Evolutionary conservation across 2,888 invertebrate species (phyloP), one percentile per base, ranked within the genome.

Genomic region (Himalopsyche tibetana): DNA sequence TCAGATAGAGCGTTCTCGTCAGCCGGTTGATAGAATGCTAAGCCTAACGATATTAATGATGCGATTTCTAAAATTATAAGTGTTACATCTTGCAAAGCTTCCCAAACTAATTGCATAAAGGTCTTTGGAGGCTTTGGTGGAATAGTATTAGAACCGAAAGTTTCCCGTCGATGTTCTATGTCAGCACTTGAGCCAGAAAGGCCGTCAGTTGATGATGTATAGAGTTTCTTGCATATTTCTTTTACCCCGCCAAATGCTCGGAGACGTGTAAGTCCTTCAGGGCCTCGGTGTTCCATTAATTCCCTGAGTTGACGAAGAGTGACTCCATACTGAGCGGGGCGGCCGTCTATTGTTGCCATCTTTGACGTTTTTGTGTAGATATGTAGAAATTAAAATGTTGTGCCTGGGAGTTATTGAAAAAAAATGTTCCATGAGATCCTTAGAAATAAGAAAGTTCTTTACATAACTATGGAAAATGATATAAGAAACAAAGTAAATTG

Each of bases 331-430:
- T 96, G 95, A 92, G 96, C 95, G 91, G 96, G 96, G 93, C 96
- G 94, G 92, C 96, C 96, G 93, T 96, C 96, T 93, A 96, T 95
- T 93, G 95, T 96, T 93, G 96, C 96, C 96, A 96, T 96, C 45
- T 85, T 80, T 56, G 11, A 74, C 82, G 84, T 84, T 83, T 80
- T 82, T 84, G 83, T 86, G 38, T 38, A 74, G 74, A 36, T 74
- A 74, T 74, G 74, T 74, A 74, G 74, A 74, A 74, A 74, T 74
- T 74, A 74, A 74, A 74, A 74, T 38, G 74, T 74, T 74, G 74
- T 74, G 36, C 74, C 74, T 74, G 36, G 74, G 74, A 74, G 74
- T 74, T 74, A 36, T 74, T 74, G 36, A 74, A 63, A 63, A 74
- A 74, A 74, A 74, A 74, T 69, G 38, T 74, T 74, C 74, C 36